Percentiles rank a stretch among this genome's conserved stretches.
phyloP scores from a whole-genome alignment of 2,113 vertebrate species.

The Anarrhichthys ocellatus region DNA sequence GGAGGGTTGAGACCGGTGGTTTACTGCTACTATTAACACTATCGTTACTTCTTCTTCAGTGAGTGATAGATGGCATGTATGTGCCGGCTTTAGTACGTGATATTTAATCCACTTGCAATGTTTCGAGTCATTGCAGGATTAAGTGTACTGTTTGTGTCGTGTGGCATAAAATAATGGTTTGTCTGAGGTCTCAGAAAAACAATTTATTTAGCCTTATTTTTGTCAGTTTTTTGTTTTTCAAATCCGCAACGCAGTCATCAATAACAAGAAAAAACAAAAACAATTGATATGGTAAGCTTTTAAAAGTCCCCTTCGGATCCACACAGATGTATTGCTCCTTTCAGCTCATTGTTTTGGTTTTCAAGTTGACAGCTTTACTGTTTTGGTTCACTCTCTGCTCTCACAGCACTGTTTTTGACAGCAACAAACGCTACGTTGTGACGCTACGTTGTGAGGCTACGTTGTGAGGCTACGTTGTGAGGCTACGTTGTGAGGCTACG shows the following conservation, averaged over 20 bases:
- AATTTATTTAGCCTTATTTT: no score
- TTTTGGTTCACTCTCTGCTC: background rate
- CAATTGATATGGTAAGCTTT: background rate
- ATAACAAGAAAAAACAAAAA: background rate
- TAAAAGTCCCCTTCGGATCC: background rate
- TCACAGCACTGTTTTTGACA: background rate
- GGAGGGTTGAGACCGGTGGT: background rate
- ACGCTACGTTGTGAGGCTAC: no score
- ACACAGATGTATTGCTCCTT: background rate
- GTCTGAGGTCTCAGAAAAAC: background rate
- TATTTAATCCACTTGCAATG: background rate
- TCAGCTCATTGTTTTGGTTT: background rate
- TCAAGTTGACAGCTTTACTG: background rate
- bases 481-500: no score
- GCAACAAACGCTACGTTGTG: background rate
- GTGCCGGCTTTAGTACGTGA: background rate
- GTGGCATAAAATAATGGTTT: conserved; percentile 9
- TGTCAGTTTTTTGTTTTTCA: background rate
- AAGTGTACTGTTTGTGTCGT: background rate
- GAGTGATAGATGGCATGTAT: background rate
- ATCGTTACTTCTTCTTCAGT: background rate
- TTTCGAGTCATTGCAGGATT: conserved; percentile 19
- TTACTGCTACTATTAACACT: background rate
- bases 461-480: no score
- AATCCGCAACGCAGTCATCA: background rate